phyloP scores from a whole-genome alignment of 2,888 invertebrate genomes.

The Anoncus sp. region DNA sequence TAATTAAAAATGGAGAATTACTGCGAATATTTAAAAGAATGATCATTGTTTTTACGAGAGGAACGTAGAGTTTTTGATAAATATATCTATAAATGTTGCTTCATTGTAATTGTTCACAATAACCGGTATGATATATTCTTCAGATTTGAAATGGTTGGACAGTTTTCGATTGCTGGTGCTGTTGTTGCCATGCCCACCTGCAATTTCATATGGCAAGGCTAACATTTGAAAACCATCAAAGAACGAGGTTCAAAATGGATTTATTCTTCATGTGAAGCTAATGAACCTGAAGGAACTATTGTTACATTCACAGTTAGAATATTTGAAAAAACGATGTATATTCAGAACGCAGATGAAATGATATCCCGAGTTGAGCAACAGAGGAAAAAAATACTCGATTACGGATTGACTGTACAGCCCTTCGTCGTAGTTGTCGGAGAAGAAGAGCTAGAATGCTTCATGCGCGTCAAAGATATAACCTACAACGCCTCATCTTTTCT shows the following conservation, averaged over 20 bases:
- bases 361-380: not conserved
- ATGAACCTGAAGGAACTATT: not conserved
- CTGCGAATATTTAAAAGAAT: not conserved
- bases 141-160: slow-evolving; percentile 36
- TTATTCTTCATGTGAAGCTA: slow-evolving; percentile 58
- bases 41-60: not conserved
- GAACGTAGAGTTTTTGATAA: slow-evolving; percentile 1
- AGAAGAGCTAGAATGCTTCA: slow-evolving; percentile 31
- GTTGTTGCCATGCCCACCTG: slow-evolving; percentile 46
- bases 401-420: slow-evolving; percentile 44
- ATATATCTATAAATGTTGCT: not conserved
- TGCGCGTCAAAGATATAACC: slow-evolving; percentile 41
- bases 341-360: not conserved
- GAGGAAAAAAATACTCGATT: not conserved
- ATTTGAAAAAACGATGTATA: not conserved
- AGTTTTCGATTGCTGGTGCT: slow-evolving; percentile 31
- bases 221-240: slow-evolving; percentile 27
- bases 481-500: slow-evolving; percentile 22
- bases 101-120: slow-evolving; percentile 8
- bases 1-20: not conserved
- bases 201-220: slow-evolving; percentile 9
- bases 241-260: slow-evolving; percentile 51
- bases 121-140: slow-evolving; percentile 1
- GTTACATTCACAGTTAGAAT: not conserved
- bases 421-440: slow-evolving; percentile 54